These are phyloP conservation scores for Andrena dorsata DNA, from an alignment of 2,888 invertebrate genomes.

Conservation along the genomic window DNA sequence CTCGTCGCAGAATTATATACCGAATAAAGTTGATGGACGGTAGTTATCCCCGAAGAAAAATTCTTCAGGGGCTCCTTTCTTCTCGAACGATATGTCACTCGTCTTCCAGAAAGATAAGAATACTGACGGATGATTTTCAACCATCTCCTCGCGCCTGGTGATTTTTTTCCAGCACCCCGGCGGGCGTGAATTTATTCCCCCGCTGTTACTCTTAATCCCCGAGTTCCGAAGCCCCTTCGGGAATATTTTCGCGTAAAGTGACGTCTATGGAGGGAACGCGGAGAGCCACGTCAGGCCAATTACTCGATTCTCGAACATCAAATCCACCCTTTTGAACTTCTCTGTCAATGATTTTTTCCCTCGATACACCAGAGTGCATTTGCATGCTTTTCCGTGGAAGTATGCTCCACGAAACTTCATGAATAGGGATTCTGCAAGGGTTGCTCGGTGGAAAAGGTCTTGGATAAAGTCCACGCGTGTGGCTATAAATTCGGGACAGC, in stretches of 20 bases:
- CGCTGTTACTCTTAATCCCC: neutral
- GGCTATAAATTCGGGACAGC: constrained; percentile 29
- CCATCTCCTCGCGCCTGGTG: neutral
- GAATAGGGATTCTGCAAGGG: neutral
- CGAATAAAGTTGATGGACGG: neutral
- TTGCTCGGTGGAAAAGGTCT: neutral
- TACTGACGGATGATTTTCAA: constrained; percentile 27
- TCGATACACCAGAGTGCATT: neutral
- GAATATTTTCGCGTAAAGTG: neutral
- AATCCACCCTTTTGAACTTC: no score
- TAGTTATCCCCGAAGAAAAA: neutral
- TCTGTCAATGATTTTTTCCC: neutral
- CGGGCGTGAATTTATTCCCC: constrained; percentile 17
- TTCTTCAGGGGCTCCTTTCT: neutral
- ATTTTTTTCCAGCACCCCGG: neutral
- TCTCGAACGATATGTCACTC: neutral
- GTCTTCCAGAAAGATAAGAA: constrained; percentile 4
- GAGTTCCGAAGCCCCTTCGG: neutral
- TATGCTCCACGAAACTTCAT: constrained; percentile 8
- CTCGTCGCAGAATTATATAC: neutral
- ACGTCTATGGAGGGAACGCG: neutral
- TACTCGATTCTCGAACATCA: neutral
- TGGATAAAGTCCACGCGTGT: constrained; percentile 15
- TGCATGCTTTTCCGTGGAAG: neutral
- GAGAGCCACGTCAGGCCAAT: no score